phyloP scores from a whole-genome alignment of 2,113 vertebrate species.

The Rhea americana region DNA sequence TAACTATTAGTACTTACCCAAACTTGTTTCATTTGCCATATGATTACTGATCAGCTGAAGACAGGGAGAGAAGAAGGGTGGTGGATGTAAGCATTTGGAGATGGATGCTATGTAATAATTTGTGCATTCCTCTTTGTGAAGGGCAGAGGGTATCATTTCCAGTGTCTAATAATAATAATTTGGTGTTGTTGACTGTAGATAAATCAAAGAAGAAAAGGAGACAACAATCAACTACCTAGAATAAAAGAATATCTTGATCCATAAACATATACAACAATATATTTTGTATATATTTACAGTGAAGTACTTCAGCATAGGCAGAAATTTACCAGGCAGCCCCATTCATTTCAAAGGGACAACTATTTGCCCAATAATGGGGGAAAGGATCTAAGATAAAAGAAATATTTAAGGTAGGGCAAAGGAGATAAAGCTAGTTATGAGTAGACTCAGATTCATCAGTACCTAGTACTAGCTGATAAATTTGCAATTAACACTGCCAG shows the following conservation, averaged over 20 bases:
- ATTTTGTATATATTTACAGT: not conserved
- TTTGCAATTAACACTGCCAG: not conserved
- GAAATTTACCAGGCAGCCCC: not conserved
- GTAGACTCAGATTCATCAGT: not conserved
- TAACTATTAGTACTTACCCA: not conserved
- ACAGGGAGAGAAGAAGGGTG: accelerated
- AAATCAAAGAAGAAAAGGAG: not conserved
- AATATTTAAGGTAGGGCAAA: not conserved
- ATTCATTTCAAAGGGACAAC: not conserved
- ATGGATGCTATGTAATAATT: not conserved
- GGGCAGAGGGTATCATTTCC: accelerated
- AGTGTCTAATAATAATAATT: not conserved
- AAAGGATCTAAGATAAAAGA: not conserved
- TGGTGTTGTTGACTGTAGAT: not conserved
- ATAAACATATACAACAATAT: not conserved
- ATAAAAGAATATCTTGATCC: not conserved
- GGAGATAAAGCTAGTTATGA: not conserved
- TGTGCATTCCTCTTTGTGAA: not conserved
- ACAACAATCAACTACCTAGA: not conserved
- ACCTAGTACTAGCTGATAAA: not conserved
- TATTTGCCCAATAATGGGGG: not conserved
- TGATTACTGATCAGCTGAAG: not conserved
- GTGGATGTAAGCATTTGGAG: not conserved
- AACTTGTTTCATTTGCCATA: not conserved
- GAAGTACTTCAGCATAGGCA: not conserved